Evolutionary conservation across 23 tunicate species (phyloP).

Genomic region (Phallusia fumigata): DNA sequence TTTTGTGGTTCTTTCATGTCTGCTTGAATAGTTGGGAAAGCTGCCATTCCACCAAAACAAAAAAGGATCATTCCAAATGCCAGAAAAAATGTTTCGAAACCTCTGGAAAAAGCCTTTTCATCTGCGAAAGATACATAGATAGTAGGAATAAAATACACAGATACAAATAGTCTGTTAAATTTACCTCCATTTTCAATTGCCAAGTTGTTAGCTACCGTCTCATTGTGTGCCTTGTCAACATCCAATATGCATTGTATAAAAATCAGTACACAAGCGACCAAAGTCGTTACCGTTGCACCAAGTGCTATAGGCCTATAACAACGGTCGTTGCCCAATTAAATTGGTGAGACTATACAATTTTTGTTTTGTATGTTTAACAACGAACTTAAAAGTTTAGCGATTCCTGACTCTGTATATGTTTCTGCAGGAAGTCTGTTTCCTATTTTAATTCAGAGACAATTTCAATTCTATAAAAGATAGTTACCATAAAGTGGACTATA

Average conservation of each 20-base stretch:
- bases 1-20: constrained; percentile 93
- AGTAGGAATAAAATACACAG: not conserved
- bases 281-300: constrained; percentile 88
- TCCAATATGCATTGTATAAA: constrained; percentile 76
- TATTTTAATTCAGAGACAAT: too few relatives aligned
- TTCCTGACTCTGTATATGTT: too few relatives aligned
- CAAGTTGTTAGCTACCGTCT: constrained; percentile 27
- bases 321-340: too few relatives aligned
- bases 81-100: constrained; percentile 79
- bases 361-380: too few relatives aligned
- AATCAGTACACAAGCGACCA: constrained; percentile 91
- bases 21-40: constrained; percentile 96
- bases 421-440: too few relatives aligned
- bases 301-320: constrained; percentile 89
- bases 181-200: constrained; percentile 36
- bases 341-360: too few relatives aligned
- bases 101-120: constrained; percentile 36
- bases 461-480: too few relatives aligned
- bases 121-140: not conserved
- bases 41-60: constrained; percentile 99
- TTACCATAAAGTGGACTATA: too few relatives aligned
- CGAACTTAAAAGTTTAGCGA: too few relatives aligned
- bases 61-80: constrained; percentile 98
- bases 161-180: not conserved
- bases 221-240: constrained; percentile 52